Percentiles rank a stretch among this genome's conserved stretches.
Evolutionary conservation across 2,888 invertebrate genomes (phyloP).

Genomic region (Chesias legatella): DNA sequence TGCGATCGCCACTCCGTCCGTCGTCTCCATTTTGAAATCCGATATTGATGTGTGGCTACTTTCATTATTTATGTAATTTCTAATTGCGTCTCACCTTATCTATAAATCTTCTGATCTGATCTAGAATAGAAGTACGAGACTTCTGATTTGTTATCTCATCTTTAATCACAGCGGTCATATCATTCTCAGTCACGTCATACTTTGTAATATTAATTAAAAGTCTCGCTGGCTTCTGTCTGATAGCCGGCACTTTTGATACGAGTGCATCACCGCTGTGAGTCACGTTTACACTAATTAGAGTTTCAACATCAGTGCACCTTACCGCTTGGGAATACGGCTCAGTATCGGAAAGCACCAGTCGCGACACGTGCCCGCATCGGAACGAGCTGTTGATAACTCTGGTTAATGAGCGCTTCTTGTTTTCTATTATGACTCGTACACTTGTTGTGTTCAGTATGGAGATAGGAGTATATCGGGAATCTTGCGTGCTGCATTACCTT

Average conservation of each 20-base stretch:
- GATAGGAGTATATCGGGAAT: conserved; percentile 5
- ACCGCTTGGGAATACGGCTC: conserved; percentile 17
- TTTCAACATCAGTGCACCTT: conserved; percentile 22
- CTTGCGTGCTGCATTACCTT: conserved; percentile 4
- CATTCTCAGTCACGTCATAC: too few species aligned
- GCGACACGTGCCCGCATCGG: conserved; percentile 54
- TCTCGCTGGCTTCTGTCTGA: conserved; percentile 20
- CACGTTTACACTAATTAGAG: conserved; percentile 51
- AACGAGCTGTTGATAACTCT: conserved; percentile 46
- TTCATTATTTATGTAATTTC: conserved; percentile 15
- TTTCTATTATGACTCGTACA: conserved; percentile 26
- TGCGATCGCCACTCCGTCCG: conserved; percentile 16
- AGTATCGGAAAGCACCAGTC: conserved; percentile 6
- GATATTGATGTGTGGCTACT: conserved; percentile 12
- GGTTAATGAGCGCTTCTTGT: conserved; percentile 45
- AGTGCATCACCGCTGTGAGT: conserved; percentile 50
- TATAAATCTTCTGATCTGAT: conserved; percentile 1
- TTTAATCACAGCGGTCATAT: conserved; percentile 10
- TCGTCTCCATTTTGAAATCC: conserved; percentile 23
- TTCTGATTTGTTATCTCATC: conserved; percentile 4
- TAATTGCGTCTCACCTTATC: conserved; percentile 4
- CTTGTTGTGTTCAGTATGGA: conserved; percentile 14
- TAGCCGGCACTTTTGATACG: conserved; percentile 36
- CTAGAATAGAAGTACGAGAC: too few species aligned
- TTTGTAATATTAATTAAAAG: conserved; percentile 24